Evolutionary conservation across 2,797 vertebrate species (phyloP).

Genomic region (Malurus splendens): DNA sequence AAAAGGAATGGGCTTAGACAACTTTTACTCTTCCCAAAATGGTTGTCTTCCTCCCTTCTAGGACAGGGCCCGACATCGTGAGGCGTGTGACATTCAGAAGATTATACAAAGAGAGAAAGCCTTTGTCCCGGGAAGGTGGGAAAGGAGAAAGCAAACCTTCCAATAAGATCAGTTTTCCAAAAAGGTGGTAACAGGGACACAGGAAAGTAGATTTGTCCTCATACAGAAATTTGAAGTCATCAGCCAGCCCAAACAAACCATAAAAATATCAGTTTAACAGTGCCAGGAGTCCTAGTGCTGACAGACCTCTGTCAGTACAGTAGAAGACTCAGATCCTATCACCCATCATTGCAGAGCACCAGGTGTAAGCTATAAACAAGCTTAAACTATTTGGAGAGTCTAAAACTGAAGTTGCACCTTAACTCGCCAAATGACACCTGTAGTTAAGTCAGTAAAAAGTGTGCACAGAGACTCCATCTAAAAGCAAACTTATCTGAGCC

Average conservation of each 20-base stretch:
- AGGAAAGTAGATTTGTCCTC: neutral
- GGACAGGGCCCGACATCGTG: neutral
- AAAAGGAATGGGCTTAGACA: neutral
- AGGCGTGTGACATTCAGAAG: neutral
- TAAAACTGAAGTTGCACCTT: neutral
- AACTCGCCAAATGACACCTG: neutral
- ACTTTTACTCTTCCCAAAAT: neutral
- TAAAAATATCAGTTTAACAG: neutral
- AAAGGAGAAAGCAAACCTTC: neutral
- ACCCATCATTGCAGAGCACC: neutral
- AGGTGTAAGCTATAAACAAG: neutral
- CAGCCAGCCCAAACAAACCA: neutral
- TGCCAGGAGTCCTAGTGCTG: neutral
- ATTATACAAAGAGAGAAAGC: rapidly evolving
- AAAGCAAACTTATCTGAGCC: neutral
- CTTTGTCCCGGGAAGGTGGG: neutral
- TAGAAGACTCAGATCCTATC: rapidly evolving
- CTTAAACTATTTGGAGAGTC: neutral
- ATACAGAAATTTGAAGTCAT: neutral
- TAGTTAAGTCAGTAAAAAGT: neutral
- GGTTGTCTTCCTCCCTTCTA: neutral
- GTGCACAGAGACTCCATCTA: neutral
- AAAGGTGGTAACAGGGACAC: neutral
- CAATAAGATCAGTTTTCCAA: neutral
- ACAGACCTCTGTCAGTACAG: neutral